These are phyloP conservation scores for Periophthalmodon schlosseri DNA, from an alignment of 2,113 vertebrate species.

Conservation along the genomic window DNA sequence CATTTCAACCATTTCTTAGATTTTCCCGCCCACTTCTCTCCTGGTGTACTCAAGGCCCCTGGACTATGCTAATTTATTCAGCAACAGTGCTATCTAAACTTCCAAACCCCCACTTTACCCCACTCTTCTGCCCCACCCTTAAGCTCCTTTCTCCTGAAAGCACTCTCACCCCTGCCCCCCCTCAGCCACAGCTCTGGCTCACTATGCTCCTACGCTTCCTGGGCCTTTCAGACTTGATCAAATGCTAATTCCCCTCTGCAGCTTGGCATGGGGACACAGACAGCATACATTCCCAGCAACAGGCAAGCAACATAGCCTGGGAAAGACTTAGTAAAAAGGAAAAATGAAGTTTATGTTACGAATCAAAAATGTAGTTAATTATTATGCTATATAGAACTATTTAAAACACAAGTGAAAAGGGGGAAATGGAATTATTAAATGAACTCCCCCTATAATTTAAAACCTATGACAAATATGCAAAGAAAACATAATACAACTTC, in stretches of 20 bases:
- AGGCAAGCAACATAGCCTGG: slow-evolving; percentile 6
- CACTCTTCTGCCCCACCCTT: slow-evolving; percentile 39
- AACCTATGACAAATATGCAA: too few species aligned
- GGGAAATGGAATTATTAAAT: background rate
- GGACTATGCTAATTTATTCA: slow-evolving; percentile 59
- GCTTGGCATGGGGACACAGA: slow-evolving; percentile 56
- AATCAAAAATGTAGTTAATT: background rate
- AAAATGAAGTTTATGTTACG: background rate
- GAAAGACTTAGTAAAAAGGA: background rate
- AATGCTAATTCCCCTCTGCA: slow-evolving; percentile 68
- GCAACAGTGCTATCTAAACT: slow-evolving; percentile 50
- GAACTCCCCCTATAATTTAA: background rate
- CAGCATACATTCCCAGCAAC: slow-evolving; percentile 53
- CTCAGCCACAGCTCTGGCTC: slow-evolving; percentile 29
- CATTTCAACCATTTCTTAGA: slow-evolving; percentile 7
- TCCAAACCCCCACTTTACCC: slow-evolving; percentile 41
- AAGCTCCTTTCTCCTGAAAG: slow-evolving; percentile 47
- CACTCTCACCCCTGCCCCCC: slow-evolving; percentile 38
- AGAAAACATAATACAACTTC: too few species aligned
- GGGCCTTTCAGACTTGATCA: slow-evolving; percentile 63
- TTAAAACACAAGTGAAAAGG: background rate
- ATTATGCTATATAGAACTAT: background rate
- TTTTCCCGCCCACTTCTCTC: slow-evolving; percentile 20
- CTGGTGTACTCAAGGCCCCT: slow-evolving; percentile 46
- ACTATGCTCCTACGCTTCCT: slow-evolving; percentile 54